These are phyloP conservation scores for Chiloscyllium punctatum DNA, from an alignment of 2,797 vertebrate species.

Conservation along the genomic window DNA sequence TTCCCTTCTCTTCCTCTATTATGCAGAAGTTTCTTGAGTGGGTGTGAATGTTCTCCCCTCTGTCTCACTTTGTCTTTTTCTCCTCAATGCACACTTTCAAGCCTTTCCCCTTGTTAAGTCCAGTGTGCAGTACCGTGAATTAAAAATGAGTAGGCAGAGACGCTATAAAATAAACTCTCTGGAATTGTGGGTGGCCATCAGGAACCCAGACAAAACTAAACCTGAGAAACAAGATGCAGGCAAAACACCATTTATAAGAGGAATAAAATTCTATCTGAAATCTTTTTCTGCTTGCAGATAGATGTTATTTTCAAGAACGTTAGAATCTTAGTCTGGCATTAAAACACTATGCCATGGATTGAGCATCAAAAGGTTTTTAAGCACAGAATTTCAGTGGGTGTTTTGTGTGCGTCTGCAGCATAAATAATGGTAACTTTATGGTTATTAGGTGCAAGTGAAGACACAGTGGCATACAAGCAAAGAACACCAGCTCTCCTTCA, in stretches of 20 bases:
- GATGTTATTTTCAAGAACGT: slow-evolving; percentile 18
- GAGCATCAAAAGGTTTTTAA: slow-evolving; percentile 37
- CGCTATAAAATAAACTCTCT: slow-evolving; percentile 38
- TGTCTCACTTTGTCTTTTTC: slow-evolving; percentile 43
- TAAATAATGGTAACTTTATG: slow-evolving; percentile 99
- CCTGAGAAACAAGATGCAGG: slow-evolving; percentile 17
- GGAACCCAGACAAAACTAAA: slow-evolving; percentile 33
- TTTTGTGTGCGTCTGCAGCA: slow-evolving; percentile 70
- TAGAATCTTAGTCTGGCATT: slow-evolving; percentile 16
- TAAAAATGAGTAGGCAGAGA: slow-evolving; percentile 37
- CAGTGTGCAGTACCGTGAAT: slow-evolving; percentile 37
- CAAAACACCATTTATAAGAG: not conserved
- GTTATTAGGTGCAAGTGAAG: slow-evolving; percentile 97
- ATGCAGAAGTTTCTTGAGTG: slow-evolving; percentile 40
- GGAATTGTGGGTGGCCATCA: slow-evolving; percentile 35
- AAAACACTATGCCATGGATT: slow-evolving; percentile 30
- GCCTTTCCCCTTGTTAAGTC: slow-evolving; percentile 39
- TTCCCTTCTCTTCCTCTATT: slow-evolving; percentile 43
- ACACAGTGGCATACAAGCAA: slow-evolving; percentile 68
- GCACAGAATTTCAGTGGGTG: slow-evolving; percentile 38
- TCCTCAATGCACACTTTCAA: slow-evolving; percentile 40
- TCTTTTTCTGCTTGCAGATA: not conserved
- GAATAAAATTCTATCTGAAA: slow-evolving; percentile 19
- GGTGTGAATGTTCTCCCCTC: slow-evolving; percentile 36
- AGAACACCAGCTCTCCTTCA: slow-evolving; percentile 76